phyloP scores from a whole-genome alignment of 2,797 vertebrate species.

The Ciconia nigra region DNA sequence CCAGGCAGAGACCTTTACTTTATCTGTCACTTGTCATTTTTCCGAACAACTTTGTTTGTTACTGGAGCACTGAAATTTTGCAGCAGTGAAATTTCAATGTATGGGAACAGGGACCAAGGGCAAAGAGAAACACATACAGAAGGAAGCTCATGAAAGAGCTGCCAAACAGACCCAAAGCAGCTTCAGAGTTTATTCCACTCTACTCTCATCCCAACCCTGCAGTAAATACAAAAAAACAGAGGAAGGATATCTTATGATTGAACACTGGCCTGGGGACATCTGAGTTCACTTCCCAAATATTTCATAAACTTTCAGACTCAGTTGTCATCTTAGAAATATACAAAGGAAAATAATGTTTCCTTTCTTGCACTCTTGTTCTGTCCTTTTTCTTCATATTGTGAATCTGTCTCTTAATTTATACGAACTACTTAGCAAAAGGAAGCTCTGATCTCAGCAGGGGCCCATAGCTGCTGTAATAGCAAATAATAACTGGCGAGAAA shows the following conservation, averaged over 20 bases:
- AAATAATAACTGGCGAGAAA: not conserved
- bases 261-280: not conserved
- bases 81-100: not conserved
- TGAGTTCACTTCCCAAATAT: slow-evolving; percentile 21
- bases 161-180: not conserved
- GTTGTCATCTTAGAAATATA: slow-evolving; percentile 20
- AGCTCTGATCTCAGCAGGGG: slow-evolving; percentile 5
- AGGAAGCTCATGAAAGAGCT: not conserved
- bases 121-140: not conserved
- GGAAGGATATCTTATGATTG: slow-evolving; percentile 28
- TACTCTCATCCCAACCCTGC: not conserved
- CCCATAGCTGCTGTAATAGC: not conserved
- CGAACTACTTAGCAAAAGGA: slow-evolving; percentile 2
- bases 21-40: not conserved
- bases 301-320: not conserved
- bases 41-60: not conserved
- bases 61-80: not conserved
- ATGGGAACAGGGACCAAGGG: not conserved
- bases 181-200: not conserved
- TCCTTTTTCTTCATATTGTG: not conserved
- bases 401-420: not conserved
- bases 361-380: not conserved
- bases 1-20: not conserved
- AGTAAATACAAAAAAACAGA: not conserved
- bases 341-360: slow-evolving; percentile 54